phyloP scores from a whole-genome alignment of 2,888 invertebrate genomes.

The Dryococelus australis region DNA sequence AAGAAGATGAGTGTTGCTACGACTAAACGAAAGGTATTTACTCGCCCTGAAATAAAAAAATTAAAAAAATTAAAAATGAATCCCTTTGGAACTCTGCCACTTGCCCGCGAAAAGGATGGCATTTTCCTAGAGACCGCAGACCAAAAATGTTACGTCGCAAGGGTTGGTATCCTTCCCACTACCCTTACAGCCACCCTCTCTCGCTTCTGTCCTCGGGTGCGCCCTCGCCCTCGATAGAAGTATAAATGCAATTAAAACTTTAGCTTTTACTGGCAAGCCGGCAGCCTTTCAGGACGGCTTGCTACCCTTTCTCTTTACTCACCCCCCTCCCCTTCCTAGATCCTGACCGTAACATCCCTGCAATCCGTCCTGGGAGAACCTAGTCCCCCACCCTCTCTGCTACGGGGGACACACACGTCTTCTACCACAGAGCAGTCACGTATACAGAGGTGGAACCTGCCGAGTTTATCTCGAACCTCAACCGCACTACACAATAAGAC shows the following conservation, averaged over 20 bases:
- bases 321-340: background rate
- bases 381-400: background rate
- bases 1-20: too few relatives aligned
- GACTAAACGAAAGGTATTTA: background rate
- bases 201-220: background rate
- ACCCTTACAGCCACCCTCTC: background rate
- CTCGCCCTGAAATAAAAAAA: background rate
- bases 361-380: background rate
- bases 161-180: background rate
- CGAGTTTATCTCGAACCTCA: background rate
- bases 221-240: background rate
- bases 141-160: slow-evolving; percentile 17
- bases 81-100: background rate
- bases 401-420: background rate
- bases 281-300: background rate
- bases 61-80: background rate
- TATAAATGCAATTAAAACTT: slow-evolving; percentile 39
- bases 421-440: background rate
- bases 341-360: background rate
- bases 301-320: background rate
- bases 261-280: slow-evolving; percentile 35
- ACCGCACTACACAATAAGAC: too few relatives aligned
- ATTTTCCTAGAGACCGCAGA: background rate
- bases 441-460: background rate
- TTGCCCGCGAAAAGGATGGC: slow-evolving; percentile 10